phyloP scores from a whole-genome alignment of 2,113 vertebrate genomes.

The Rhinopomastus cyanomelas region DNA sequence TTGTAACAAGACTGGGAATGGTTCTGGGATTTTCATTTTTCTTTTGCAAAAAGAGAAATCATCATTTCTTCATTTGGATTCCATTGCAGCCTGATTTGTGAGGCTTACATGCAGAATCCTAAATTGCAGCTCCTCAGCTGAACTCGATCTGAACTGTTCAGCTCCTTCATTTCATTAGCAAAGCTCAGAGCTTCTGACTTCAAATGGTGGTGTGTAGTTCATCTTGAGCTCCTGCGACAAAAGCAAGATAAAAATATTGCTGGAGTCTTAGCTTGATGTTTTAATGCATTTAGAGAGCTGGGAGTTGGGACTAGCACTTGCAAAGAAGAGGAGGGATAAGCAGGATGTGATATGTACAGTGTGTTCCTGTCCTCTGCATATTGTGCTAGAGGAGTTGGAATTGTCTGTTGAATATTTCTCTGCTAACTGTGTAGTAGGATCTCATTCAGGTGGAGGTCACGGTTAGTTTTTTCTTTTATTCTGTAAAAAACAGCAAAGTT shows the following conservation, averaged over 20 bases:
- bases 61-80: not conserved
- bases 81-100: not conserved
- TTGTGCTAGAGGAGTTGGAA: not conserved
- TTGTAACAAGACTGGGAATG: not conserved
- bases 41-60: not conserved
- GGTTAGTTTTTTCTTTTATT: not conserved
- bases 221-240: slow-evolving; percentile 35
- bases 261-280: slow-evolving; percentile 16
- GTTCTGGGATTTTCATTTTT: not conserved
- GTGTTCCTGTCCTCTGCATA: not conserved
- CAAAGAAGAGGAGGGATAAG: not conserved
- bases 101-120: not conserved
- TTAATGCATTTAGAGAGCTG: slow-evolving; percentile 15
- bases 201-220: not conserved
- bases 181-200: slow-evolving; percentile 17
- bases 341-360: not conserved
- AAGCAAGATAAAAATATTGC: slow-evolving; percentile 28
- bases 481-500: not conserved
- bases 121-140: not conserved
- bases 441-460: not conserved
- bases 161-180: slow-evolving; percentile 21
- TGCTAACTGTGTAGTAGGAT: not conserved
- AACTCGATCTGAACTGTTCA: slow-evolving; percentile 42
- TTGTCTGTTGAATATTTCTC: not conserved
- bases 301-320: not conserved